Base-by-base conservation (phyloP, 1,140 invertebrate genomes). In the Anastrepha ludens region DNA sequence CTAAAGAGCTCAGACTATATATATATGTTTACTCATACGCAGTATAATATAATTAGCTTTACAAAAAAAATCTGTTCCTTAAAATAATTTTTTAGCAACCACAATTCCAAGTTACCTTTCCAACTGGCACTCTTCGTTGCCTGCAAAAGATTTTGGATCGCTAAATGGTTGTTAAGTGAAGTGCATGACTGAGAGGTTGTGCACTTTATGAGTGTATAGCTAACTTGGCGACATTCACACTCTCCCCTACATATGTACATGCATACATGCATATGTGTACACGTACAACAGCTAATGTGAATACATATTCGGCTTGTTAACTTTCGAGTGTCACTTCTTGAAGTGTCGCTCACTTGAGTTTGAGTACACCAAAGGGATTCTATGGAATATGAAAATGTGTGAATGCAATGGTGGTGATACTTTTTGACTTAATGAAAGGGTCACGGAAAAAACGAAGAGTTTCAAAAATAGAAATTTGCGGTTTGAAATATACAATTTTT, bases 91-190 rank as follows among this genome's bases (percentile, higher is more conserved):
- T 29, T 29, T 29, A 29, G 29, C 29, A 29, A 0, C 29, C 29
- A 29, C 29, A 29, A 1, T 55, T 55, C 6, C 1, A 55, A 55
- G 50, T 11, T 55, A 39, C 20, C 15, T 74, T n/a, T 74, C 67
- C 67, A 4, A 44, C 67, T 17, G 15, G 4, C 3, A 74, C 39
- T 74, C 41, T 47, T 55, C 2, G 11, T 55, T 17, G 74, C 17
- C 9, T 55, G 47, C 15, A 81, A 55, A 50, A 44, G 41, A 47
- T 20, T 74, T 44, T 74, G 17, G 13, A 17, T 39, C 41, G 15
- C 11, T 47, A 81, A 81, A 81, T 58, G 47, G 17, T 81, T 20
- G 47, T 81, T 81, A 41, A 81, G 74, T 55, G n/a, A 81, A 81
- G 47, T 11, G 20, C 74, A 55, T 58, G 55, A 81, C 47, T 29